Percentiles rank a stretch among this genome's conserved stretches.
Evolutionary conservation across 1,140 invertebrate species (phyloP).

Genomic region (Yoshiicerus persimilis): DNA sequence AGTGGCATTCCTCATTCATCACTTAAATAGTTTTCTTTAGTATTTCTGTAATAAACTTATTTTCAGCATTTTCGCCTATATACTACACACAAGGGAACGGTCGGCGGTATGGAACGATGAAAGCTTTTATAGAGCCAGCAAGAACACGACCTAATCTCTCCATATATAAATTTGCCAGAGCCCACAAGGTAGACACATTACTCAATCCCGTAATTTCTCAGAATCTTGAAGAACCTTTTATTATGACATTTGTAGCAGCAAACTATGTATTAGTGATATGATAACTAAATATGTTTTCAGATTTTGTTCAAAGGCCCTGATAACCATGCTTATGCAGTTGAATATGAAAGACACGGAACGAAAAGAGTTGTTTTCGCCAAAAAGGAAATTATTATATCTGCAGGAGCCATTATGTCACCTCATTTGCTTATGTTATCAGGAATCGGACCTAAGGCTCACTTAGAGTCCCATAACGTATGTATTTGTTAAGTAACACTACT

Average conservation of each 20-base stretch:
- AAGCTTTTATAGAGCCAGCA: constrained; percentile 41
- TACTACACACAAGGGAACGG: constrained; percentile 38
- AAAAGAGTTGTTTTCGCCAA: constrained; percentile 3
- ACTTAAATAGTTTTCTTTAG: neutral
- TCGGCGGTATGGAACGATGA: constrained; percentile 29
- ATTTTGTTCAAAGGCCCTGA: constrained; percentile 16
- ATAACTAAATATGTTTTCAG: too few species aligned
- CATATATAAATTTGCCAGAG: constrained; percentile 29
- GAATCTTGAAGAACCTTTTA: neutral
- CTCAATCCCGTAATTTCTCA: too few species aligned
- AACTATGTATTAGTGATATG: too few species aligned
- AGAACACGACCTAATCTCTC: constrained; percentile 28
- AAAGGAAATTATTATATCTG: constrained; percentile 25
- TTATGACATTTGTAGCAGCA: neutral
- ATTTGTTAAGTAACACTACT: neutral
- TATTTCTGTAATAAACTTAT: neutral
- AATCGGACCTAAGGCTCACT: constrained; percentile 56
- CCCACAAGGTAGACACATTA: neutral
- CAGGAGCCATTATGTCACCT: neutral
- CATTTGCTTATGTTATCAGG: constrained; percentile 54
- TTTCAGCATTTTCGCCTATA: constrained; percentile 37
- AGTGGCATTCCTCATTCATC: too few species aligned
- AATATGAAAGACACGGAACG: constrained; percentile 31
- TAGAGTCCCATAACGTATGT: constrained; percentile 50
- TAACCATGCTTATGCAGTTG: constrained; percentile 24